phyloP scores from a whole-genome alignment of 2,888 invertebrate genomes.

The Drosophila antonietae region DNA sequence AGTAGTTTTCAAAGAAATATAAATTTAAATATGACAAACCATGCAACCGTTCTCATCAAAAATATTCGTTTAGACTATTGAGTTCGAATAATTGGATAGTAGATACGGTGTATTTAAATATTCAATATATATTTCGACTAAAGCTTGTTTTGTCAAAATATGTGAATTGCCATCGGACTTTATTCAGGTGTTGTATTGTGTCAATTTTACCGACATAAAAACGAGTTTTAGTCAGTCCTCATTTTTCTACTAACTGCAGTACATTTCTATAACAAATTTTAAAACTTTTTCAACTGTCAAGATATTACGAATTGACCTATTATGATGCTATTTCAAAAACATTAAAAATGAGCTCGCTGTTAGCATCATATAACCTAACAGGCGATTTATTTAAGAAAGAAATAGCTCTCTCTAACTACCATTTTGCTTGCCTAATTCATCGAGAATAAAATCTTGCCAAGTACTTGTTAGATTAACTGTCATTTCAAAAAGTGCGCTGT shows the following conservation, averaged over 20 bases:
- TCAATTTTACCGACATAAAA: conserved; percentile 24
- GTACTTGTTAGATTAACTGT: not conserved
- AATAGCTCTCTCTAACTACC: not conserved
- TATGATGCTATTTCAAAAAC: not conserved
- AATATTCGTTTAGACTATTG: not conserved
- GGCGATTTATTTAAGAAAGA: not conserved
- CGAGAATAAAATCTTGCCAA: not conserved
- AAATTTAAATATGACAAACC: not conserved
- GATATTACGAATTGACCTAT: not conserved
- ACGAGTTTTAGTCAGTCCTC: conserved; percentile 29
- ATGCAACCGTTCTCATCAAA: not conserved
- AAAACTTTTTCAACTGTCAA: not conserved
- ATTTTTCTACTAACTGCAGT: conserved; percentile 20
- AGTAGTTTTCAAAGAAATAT: not conserved
- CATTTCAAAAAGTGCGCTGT: not conserved
- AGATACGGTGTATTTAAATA: not conserved
- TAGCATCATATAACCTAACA: not conserved
- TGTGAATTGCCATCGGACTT: conserved; percentile 33
- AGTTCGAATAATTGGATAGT: not conserved
- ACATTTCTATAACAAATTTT: conserved; percentile 37
- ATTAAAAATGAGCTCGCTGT: not conserved
- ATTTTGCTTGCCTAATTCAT: not conserved
- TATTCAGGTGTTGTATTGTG: conserved; percentile 23
- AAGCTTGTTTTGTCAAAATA: conserved; percentile 24
- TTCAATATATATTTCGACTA: not conserved